Evolutionary conservation across 1,140 invertebrate species (phyloP).

Genomic region (Anastatus disparis): DNA sequence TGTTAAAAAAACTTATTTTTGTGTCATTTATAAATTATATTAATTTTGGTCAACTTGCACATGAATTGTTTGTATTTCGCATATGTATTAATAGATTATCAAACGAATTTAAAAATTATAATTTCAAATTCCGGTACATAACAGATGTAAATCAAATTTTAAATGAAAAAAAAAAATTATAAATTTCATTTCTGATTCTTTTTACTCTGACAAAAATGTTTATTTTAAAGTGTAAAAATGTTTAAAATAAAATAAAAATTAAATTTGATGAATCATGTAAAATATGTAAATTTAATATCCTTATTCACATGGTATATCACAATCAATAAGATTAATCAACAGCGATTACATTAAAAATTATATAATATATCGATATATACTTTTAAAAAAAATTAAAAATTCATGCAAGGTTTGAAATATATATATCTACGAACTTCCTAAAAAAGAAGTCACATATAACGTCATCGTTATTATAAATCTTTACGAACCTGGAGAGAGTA

Average conservation of each 20-base stretch:
- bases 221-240: too few species aligned
- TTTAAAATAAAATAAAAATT: too few species aligned
- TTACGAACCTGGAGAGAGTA: slow-evolving; percentile 17
- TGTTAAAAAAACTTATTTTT: too few species aligned
- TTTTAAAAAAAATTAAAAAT: not conserved
- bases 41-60: slow-evolving; percentile 53
- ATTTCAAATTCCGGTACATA: too few species aligned
- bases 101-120: not conserved
- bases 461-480: not conserved
- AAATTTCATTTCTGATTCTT: not conserved
- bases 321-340: slow-evolving; percentile 1
- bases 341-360: slow-evolving; percentile 7
- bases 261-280: not conserved
- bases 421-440: not conserved
- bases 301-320: not conserved
- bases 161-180: not conserved
- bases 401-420: not conserved
- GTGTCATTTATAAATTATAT: too few species aligned
- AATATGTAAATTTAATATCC: not conserved
- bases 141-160: not conserved
- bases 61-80: not conserved
- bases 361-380: not conserved
- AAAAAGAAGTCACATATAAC: slow-evolving; percentile 1
- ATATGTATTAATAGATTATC: not conserved
- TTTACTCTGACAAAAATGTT: not conserved